phyloP scores from a whole-genome alignment of 2,797 vertebrate genomes.

The Urophycis tenuis region DNA sequence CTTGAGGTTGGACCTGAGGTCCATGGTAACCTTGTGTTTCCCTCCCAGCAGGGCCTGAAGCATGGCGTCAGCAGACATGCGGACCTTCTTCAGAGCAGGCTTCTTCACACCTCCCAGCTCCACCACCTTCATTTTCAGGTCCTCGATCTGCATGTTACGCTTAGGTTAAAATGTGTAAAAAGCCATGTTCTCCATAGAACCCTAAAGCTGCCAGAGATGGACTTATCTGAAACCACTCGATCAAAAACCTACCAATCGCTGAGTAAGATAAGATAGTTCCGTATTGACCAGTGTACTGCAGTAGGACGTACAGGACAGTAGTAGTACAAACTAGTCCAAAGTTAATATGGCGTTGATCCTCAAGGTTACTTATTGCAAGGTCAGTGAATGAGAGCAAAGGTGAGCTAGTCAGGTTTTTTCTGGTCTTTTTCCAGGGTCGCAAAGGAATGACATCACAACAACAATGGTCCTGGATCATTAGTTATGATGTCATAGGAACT shows the following conservation, averaged over 20 bases:
- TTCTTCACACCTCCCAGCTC: constrained; percentile 91
- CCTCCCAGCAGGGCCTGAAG: constrained; percentile 90
- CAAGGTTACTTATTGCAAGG: too few species aligned
- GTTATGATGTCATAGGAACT: too few species aligned
- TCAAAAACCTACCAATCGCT: background rate
- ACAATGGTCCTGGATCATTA: too few species aligned
- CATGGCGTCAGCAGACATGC: constrained; percentile 96
- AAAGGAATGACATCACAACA: too few species aligned
- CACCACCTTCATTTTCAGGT: constrained; percentile 89
- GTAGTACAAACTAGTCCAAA: too few species aligned
- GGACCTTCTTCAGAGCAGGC: constrained; percentile 83
- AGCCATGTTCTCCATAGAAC: background rate
- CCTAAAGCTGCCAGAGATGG: background rate
- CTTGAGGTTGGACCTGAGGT: constrained; percentile 93
- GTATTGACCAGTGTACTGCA: too few species aligned
- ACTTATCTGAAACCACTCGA: background rate
- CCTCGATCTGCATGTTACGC: constrained; percentile 88
- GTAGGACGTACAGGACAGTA: too few species aligned
- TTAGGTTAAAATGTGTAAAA: background rate
- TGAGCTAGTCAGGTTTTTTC: too few species aligned
- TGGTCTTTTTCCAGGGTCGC: too few species aligned
- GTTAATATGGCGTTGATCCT: too few species aligned
- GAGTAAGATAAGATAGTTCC: background rate
- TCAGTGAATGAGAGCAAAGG: too few species aligned
- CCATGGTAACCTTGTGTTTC: constrained; percentile 96